Evolutionary conservation across 2,797 vertebrate species (phyloP).

Genomic region (Sternotherus odoratus): DNA sequence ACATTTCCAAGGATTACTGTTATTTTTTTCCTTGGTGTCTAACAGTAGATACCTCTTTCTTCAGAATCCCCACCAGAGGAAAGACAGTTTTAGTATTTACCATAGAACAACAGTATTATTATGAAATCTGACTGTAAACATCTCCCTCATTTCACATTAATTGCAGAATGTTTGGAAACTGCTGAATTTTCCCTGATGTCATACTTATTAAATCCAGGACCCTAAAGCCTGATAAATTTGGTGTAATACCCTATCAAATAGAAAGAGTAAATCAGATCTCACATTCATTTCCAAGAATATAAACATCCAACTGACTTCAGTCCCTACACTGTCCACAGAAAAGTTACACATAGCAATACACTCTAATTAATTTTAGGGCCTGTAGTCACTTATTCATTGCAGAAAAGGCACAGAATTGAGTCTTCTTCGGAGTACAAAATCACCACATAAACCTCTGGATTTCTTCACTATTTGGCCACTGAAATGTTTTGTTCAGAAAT

Average conservation of each 20-base stretch:
- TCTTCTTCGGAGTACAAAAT: slow-evolving; percentile 13
- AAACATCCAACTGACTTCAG: slow-evolving; percentile 2
- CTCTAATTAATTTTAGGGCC: neutral
- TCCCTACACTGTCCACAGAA: neutral
- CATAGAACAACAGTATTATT: slow-evolving; percentile 1
- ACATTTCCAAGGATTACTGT: neutral
- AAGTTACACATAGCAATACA: neutral
- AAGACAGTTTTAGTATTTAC: neutral
- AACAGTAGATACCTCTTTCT: neutral
- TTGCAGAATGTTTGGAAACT: neutral
- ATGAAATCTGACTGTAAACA: slow-evolving; percentile 33
- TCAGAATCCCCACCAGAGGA: neutral
- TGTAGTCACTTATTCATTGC: neutral
- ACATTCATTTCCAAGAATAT: slow-evolving; percentile 10
- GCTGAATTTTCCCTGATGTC: neutral
- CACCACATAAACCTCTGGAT: slow-evolving; percentile 98
- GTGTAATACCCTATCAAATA: neutral
- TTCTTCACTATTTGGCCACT: slow-evolving; percentile 88
- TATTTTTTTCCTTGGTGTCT: neutral
- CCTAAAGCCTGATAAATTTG: slow-evolving; percentile 5
- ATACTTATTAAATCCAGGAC: slow-evolving; percentile 20
- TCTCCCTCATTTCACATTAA: slow-evolving; percentile 43
- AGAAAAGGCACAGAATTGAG: slow-evolving; percentile 30
- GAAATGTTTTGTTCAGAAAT: slow-evolving; percentile 91
- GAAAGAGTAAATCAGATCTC: neutral